A percentile compares a stretch with the other conserved stretches of the same genome.
Evolutionary conservation across 2,797 vertebrate genomes (phyloP).

Genomic region (Morelia viridis): DNA sequence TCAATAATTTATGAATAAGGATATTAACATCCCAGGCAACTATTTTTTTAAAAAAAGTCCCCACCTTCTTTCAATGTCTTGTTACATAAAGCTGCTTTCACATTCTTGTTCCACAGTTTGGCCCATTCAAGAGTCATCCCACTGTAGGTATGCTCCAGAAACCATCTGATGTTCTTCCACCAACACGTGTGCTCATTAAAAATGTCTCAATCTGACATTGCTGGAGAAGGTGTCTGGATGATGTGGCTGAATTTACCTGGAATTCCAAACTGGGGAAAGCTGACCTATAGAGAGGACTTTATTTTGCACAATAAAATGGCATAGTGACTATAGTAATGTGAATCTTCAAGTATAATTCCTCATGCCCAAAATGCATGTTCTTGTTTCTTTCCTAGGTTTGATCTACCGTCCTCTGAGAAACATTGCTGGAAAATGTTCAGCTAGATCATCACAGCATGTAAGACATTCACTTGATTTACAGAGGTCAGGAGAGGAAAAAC

Average conservation of each 20-base stretch:
- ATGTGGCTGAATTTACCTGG: not conserved
- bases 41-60: not conserved
- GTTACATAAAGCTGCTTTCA: not conserved
- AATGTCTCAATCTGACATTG: not conserved
- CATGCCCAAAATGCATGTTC: not conserved
- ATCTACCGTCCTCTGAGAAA: not conserved
- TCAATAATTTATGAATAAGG: not conserved
- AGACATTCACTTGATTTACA: not conserved
- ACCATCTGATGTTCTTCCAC: not conserved
- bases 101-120: not conserved
- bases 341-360: not conserved
- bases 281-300: not conserved
- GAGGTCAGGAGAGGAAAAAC: not conserved
- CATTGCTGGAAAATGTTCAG: not conserved
- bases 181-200: not conserved
- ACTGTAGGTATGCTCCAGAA: not conserved
- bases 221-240: not conserved
- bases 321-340: not conserved
- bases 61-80: not conserved
- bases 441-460: not conserved
- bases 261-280: not conserved
- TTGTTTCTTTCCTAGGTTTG: not conserved
- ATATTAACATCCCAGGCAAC: not conserved
- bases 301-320: not conserved
- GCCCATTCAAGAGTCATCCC: not conserved